These are phyloP conservation scores for Pachypsylla venusta DNA, from an alignment of 1,140 invertebrate species.

Conservation along the genomic window DNA sequence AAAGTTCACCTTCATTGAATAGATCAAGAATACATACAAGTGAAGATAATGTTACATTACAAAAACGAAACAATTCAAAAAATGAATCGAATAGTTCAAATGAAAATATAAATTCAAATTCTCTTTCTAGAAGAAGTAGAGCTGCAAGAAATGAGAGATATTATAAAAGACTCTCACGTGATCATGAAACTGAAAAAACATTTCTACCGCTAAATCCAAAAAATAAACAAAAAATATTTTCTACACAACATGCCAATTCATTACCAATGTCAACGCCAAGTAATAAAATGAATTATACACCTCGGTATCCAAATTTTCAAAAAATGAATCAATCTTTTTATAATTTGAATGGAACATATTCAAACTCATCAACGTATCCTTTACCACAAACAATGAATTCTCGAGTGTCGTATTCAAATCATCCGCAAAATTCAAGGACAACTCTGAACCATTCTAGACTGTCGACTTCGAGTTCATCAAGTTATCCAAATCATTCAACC, in stretches of 20 bases:
- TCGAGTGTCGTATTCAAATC: neutral
- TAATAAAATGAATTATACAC: constrained; percentile 20
- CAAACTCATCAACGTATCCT: neutral
- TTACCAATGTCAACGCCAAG: constrained; percentile 9
- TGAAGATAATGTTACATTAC: neutral
- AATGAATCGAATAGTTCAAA: neutral
- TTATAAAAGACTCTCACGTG: constrained; percentile 51
- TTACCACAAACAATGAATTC: neutral
- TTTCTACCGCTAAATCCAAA: constrained; percentile 2
- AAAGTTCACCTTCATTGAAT: neutral
- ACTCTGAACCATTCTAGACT: neutral
- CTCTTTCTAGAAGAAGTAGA: constrained; percentile 37
- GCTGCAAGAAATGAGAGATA: constrained; percentile 61
- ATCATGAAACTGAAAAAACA: constrained; percentile 33
- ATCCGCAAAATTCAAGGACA: neutral
- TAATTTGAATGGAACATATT: neutral
- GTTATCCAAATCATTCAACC: constrained; percentile 11
- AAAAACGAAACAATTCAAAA: neutral
- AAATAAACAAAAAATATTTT: constrained; percentile 13
- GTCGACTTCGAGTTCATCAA: neutral
- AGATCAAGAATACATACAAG: neutral
- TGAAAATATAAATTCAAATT: constrained; percentile 23
- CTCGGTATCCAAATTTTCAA: constrained; percentile 27
- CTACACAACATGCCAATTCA: neutral
- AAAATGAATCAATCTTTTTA: constrained; percentile 21